These are phyloP conservation scores for Apamea sordens DNA, from an alignment of 2,888 invertebrate species.

Conservation along the genomic window DNA sequence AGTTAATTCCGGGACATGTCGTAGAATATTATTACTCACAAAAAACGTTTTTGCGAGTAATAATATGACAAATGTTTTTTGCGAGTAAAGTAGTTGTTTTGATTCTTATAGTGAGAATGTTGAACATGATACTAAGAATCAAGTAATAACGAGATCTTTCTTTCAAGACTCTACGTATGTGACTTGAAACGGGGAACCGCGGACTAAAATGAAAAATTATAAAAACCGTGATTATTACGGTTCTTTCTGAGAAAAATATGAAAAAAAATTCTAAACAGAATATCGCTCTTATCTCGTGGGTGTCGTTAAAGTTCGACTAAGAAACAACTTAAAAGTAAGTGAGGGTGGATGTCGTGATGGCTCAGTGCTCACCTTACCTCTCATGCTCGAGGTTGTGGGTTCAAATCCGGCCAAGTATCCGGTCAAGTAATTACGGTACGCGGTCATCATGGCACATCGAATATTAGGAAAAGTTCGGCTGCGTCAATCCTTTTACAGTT, in stretches of 20 bases:
- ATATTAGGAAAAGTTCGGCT: background rate
- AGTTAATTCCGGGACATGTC: no score
- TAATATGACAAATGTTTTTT: background rate
- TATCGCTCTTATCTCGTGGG: background rate
- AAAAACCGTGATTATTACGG: background rate
- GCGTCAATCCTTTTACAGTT: background rate
- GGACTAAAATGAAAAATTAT: constrained; percentile 5
- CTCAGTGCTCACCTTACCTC: background rate
- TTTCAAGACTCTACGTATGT: constrained; percentile 13
- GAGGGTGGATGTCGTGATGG: background rate
- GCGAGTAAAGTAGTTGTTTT: background rate
- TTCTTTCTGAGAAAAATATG: constrained; percentile 11
- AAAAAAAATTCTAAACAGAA: constrained; percentile 13
- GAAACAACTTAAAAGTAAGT: background rate
- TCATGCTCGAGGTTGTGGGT: background rate
- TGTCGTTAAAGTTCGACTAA: constrained; percentile 14
- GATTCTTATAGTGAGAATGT: background rate
- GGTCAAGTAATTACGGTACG: no score
- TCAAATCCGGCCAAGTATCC: no score
- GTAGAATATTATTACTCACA: background rate
- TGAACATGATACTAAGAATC: background rate
- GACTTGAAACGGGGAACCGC: constrained; percentile 3
- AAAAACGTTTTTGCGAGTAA: no score
- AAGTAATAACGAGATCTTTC: constrained; percentile 8
- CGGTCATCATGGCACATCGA: background rate